These are phyloP conservation scores for Myrmophylax atrothorax DNA, from an alignment of 2,113 vertebrate species.

Conservation along the genomic window DNA sequence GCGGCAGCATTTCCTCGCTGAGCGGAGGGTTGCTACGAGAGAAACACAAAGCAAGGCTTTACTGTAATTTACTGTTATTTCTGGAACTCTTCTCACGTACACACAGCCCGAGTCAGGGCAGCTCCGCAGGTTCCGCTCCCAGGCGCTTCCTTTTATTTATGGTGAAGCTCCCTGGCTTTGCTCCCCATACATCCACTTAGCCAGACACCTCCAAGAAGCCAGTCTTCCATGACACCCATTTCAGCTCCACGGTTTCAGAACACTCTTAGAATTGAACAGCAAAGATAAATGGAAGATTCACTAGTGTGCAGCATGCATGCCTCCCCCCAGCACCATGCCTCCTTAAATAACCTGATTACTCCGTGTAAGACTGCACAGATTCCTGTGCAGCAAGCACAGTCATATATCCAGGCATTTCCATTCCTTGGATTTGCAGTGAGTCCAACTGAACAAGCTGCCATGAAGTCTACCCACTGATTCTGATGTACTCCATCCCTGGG, in stretches of 20 bases:
- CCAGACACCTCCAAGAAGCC: neutral
- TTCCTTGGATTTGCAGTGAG: neutral
- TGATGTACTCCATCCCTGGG: neutral
- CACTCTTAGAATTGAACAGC: neutral
- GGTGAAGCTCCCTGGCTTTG: neutral
- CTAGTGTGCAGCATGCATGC: neutral
- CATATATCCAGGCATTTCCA: neutral
- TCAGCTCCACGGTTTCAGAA: neutral
- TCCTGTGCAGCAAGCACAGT: neutral
- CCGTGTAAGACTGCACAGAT: neutral
- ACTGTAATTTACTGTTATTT: constrained; percentile 20
- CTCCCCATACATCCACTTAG: neutral
- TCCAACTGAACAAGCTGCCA: neutral
- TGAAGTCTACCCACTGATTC: neutral
- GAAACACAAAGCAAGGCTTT: constrained; percentile 33
- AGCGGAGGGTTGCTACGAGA: constrained; percentile 90
- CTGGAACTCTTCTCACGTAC: neutral
- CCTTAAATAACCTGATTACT: neutral
- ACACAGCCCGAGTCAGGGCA: neutral
- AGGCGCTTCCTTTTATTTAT: neutral
- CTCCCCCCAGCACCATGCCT: neutral
- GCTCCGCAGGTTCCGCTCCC: neutral
- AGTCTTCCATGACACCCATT: neutral
- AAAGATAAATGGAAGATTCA: neutral
- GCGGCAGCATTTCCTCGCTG: constrained; percentile 98